phyloP scores from a whole-genome alignment of 2,888 invertebrate genomes.

The Axea sp. region DNA sequence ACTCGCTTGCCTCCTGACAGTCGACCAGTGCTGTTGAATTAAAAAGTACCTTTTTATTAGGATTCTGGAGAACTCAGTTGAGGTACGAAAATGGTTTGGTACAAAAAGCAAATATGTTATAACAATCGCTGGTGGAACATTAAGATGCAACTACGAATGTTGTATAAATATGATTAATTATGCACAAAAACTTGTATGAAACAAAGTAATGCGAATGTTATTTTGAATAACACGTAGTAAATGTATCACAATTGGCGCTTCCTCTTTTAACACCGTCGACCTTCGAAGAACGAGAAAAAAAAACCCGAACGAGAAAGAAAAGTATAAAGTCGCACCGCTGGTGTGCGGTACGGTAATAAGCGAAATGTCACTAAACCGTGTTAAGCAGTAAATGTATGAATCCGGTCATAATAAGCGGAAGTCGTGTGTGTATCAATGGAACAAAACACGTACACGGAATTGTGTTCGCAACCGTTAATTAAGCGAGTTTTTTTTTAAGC shows the following conservation, averaged over 20 bases:
- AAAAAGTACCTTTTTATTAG: neutral
- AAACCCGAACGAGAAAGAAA: neutral
- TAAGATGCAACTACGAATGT: too few species aligned
- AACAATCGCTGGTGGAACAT: too few species aligned
- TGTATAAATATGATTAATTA: too few species aligned
- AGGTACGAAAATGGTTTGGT: too few species aligned
- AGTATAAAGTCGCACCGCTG: neutral
- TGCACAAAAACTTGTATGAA: too few species aligned
- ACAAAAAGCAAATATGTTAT: too few species aligned
- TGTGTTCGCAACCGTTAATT: constrained; percentile 47
- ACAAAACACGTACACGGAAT: constrained; percentile 19
- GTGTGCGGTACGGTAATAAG: constrained; percentile 9
- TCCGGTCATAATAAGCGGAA: constrained; percentile 55
- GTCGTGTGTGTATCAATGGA: constrained; percentile 43
- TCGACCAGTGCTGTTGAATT: neutral
- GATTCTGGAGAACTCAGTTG: too few species aligned
- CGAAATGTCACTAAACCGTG: constrained; percentile 46
- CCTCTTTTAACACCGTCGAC: constrained; percentile 19
- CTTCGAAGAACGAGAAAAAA: constrained; percentile 8
- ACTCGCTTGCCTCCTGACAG: neutral
- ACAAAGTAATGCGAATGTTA: too few species aligned
- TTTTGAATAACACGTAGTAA: neutral
- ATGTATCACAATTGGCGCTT: constrained; percentile 7
- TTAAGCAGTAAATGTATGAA: constrained; percentile 44
- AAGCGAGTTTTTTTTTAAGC: constrained; percentile 35